phyloP scores from a whole-genome alignment of 2,113 vertebrate species.

The Sphyrna mokarran region DNA sequence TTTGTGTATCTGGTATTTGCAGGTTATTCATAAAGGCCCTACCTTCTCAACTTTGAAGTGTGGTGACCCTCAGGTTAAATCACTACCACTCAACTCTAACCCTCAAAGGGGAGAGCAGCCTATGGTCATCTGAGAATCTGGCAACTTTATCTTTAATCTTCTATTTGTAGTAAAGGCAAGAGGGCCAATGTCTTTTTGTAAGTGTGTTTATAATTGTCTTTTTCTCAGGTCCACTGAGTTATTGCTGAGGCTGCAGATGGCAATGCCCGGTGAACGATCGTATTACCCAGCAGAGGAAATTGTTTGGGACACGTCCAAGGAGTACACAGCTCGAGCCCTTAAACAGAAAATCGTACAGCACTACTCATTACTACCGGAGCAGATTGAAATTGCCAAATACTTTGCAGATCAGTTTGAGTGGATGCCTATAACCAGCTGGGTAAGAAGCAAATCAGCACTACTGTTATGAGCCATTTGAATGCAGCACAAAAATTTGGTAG shows the following conservation, averaged over 20 bases:
- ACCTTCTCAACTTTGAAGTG: no score
- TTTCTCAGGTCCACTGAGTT: constrained; percentile 67
- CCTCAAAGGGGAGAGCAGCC: no score
- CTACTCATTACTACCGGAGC: constrained; percentile 69
- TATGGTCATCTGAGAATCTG: no score
- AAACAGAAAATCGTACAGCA: constrained; percentile 64
- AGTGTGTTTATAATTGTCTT: not conserved
- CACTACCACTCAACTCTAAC: no score
- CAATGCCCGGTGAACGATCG: constrained; percentile 64
- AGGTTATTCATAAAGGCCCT: no score
- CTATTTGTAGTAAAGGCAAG: not conserved
- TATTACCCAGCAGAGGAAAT: constrained; percentile 66
- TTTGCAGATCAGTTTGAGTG: constrained; percentile 77
- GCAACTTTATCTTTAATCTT: no score
- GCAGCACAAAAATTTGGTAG: not conserved
- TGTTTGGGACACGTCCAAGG: constrained; percentile 72
- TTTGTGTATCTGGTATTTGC: not conserved
- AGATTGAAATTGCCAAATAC: constrained; percentile 82
- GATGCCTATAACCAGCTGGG: constrained; percentile 81
- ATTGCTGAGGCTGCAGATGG: constrained; percentile 71
- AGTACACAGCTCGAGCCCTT: constrained; percentile 63
- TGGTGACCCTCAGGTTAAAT: no score
- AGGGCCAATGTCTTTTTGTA: not conserved
- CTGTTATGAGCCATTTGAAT: not conserved
- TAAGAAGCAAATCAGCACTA: constrained; percentile 45